phyloP scores from a whole-genome alignment of 2,113 vertebrate genomes.

The Dicaeum eximium region DNA sequence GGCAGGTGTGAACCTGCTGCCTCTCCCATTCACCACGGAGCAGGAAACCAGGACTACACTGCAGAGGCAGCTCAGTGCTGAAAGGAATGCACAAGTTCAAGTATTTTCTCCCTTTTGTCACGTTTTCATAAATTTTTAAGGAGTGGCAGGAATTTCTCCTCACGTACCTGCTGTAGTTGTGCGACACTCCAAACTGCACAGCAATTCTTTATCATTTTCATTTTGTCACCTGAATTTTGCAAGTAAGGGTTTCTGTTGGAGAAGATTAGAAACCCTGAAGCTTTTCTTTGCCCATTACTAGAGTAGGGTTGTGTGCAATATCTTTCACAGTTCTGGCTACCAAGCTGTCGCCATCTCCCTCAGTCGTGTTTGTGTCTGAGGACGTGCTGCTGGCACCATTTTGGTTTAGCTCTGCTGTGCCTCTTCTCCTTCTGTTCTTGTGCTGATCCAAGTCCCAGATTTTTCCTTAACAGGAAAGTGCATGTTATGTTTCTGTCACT shows the following conservation, averaged over 20 bases:
- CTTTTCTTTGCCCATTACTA: background rate
- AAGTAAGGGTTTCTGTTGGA: background rate
- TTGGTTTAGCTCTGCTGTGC: conserved; percentile 51
- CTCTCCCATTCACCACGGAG: background rate
- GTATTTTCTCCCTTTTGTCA: background rate
- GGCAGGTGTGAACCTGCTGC: background rate
- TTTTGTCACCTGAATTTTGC: background rate
- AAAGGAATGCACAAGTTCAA: background rate
- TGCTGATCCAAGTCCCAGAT: conserved; percentile 42
- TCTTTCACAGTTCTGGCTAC: conserved; percentile 65
- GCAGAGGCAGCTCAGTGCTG: background rate
- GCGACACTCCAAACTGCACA: background rate
- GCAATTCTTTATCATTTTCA: background rate
- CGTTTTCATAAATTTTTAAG: background rate
- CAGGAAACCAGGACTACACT: background rate
- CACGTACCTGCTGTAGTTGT: background rate
- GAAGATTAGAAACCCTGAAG: background rate
- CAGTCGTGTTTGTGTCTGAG: conserved; percentile 49
- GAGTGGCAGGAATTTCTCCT: background rate
- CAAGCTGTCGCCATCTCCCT: conserved; percentile 54
- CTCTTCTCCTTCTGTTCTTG: conserved; percentile 60
- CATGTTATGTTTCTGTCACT: conserved; percentile 9
- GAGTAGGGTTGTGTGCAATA: conserved; percentile 7
- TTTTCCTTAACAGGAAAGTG: conserved; percentile 17
- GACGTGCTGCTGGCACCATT: conserved; percentile 57